Base-by-base conservation (phyloP, 2,888 invertebrate species). In the Polydrusus pterygomalis region DNA sequence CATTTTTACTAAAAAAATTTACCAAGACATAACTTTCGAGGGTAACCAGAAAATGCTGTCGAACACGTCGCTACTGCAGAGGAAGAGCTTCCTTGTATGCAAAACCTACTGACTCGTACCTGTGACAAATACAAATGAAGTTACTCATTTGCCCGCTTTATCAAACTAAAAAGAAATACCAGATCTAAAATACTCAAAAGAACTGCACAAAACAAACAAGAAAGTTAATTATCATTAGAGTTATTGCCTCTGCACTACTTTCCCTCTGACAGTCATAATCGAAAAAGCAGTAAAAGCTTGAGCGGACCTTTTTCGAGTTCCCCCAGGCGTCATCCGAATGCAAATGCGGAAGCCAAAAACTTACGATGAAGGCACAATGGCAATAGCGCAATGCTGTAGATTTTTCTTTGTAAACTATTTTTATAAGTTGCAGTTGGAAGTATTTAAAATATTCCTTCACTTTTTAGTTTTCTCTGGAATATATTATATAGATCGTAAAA, bases 241-340 rank as follows among this genome's bases (percentile, higher is more conserved):
- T 49, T 49, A 65, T 65, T 65, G 51, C 49, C 65, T 51, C 65
- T 45, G 34, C 65, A 49, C 40, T 68, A 18, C 51, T 54, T 68
- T 54, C 54, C 68, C 68, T 40, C 45, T 47, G 63, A 20, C 54
- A 40, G 43, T 40, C 54, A 54, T 68, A 56, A 68, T 68, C 68
- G 68, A 43, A 68, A 68, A 54, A 68, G 68, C 68, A 10, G 68
- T 68, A 68, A 68, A 68, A 68, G 54, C 68, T 38, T n/a, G 56
- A 40, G 54, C 65, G 49, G 51, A 40, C 68, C 54, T 43, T 56
- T 68, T 68, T 40, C 56, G n/a, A 56, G 40, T 68, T n/a, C 68
- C 68, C 68, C 51, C 11, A 54, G 68, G 68, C 68, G 56, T 68
- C 51, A 54, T 68, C 68, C 54, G 40, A 20, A 47, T 68, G 51